A percentile compares a stretch with the other conserved stretches of the same genome.
Conservation (phyloP, 2,113 vertebrate genomes). For the Oryzias woworae region DNA sequence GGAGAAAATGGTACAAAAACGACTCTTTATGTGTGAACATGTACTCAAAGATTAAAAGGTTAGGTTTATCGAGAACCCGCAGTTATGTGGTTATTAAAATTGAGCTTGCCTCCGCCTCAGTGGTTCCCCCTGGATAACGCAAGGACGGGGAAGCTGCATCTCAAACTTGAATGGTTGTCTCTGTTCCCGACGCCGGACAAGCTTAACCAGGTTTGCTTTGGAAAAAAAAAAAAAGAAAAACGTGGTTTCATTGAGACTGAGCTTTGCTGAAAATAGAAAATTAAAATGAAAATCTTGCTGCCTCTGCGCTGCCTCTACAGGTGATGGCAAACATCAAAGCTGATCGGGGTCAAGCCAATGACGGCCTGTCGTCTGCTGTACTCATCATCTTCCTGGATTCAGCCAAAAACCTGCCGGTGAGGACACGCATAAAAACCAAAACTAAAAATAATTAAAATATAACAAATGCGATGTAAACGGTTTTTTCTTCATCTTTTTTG, state of each 20-base stretch:
- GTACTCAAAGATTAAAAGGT: too few species aligned
- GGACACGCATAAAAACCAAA: constrained; percentile 37
- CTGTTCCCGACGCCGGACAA: constrained; percentile 81
- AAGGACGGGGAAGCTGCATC: constrained; percentile 86
- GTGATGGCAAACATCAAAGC: constrained; percentile 85
- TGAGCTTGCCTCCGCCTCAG: constrained; percentile 62
- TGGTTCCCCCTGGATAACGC: constrained; percentile 92
- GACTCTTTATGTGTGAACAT: too few species aligned
- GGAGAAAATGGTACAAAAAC: too few species aligned
- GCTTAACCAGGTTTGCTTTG: constrained; percentile 83
- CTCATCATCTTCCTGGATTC: constrained; percentile 95
- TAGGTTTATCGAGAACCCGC: too few species aligned
- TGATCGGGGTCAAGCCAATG: constrained; percentile 83
- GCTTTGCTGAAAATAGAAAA: too few species aligned
- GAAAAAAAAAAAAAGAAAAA: too few species aligned
- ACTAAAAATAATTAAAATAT: too few species aligned
- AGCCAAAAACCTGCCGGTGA: constrained; percentile 92
- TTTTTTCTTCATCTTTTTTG: too few species aligned
- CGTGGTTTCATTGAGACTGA: too few species aligned
- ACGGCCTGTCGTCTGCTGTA: constrained; percentile 90
- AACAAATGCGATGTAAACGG: too few species aligned
- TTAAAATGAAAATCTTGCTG: too few species aligned
- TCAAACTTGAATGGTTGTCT: constrained; percentile 92
- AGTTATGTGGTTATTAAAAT: fast-evolving
- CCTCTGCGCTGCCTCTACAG: constrained; percentile 53